phyloP scores from a whole-genome alignment of 1,140 invertebrate species.

The Araneus ventricosus region DNA sequence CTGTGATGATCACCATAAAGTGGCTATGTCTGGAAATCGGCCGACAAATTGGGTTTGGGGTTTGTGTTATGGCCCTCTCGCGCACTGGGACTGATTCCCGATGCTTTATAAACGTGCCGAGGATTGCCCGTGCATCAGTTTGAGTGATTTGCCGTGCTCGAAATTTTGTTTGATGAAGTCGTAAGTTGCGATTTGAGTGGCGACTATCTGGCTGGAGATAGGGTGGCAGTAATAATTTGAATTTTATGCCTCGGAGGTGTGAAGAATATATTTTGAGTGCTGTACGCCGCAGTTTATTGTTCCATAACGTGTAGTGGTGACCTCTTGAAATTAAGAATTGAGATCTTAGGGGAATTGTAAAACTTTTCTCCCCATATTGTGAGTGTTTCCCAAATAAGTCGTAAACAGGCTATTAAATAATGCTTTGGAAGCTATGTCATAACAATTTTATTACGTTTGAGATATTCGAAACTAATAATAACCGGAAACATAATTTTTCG shows the following conservation, averaged over 20 bases:
- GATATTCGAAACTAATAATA: neutral
- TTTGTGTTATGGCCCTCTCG: slow-evolving; percentile 9
- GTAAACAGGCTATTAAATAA: neutral
- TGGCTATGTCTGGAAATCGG: slow-evolving; percentile 25
- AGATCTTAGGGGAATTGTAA: neutral
- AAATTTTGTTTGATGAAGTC: slow-evolving; percentile 63
- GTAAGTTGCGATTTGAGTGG: slow-evolving; percentile 14
- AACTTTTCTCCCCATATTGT: neutral
- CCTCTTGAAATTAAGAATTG: neutral
- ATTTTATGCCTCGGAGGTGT: neutral
- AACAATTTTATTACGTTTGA: neutral
- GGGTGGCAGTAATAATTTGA: neutral
- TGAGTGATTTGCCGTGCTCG: neutral
- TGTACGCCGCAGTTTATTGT: neutral
- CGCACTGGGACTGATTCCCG: neutral
- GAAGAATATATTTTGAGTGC: neutral
- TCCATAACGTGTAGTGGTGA: neutral
- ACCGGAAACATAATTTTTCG: neutral
- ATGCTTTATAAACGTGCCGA: slow-evolving; percentile 52
- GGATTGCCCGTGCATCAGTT: neutral
- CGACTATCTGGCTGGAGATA: neutral
- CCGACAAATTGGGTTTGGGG: slow-evolving; percentile 58
- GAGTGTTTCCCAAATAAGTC: neutral
- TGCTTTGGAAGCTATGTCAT: neutral
- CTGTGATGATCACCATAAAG: slow-evolving; percentile 59